phyloP scores from a whole-genome alignment of 2,888 invertebrate genomes.

The Lasioglossum villosulum region DNA sequence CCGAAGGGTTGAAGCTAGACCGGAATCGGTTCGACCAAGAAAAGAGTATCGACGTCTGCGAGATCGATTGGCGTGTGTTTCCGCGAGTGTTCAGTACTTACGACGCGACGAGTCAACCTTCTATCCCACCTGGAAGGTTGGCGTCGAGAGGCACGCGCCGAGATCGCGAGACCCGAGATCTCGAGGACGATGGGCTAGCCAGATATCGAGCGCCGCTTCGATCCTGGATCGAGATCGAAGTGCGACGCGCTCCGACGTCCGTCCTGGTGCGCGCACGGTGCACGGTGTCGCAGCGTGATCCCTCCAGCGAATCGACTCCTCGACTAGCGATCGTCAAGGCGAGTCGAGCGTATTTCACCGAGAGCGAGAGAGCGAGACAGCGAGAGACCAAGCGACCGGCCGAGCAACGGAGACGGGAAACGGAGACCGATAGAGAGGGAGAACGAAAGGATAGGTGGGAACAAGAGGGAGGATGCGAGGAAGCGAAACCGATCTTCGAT shows the following conservation, averaged over 20 bases:
- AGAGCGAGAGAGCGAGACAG: neutral
- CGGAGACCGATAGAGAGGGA: neutral
- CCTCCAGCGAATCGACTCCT: constrained; percentile 14
- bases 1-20: too few species aligned
- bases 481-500: neutral
- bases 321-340: constrained; percentile 26
- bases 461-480: neutral
- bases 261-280: constrained; percentile 16
- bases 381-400: neutral
- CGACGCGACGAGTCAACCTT: constrained; percentile 11
- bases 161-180: neutral
- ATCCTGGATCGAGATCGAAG: constrained; percentile 14
- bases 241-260: constrained; percentile 3
- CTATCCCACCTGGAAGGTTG: constrained; percentile 20
- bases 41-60: neutral
- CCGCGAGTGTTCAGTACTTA: constrained; percentile 14
- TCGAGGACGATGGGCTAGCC: neutral
- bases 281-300: constrained; percentile 18
- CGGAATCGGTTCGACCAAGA: too few species aligned
- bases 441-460: neutral
- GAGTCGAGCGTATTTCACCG: constrained; percentile 3
- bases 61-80: neutral
- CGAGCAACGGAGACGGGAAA: neutral
- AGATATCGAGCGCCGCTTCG: constrained; percentile 6
- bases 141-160: neutral